Conservation (phyloP, 1,140 invertebrate species). For the Acromyrmex charruanus region DNA sequence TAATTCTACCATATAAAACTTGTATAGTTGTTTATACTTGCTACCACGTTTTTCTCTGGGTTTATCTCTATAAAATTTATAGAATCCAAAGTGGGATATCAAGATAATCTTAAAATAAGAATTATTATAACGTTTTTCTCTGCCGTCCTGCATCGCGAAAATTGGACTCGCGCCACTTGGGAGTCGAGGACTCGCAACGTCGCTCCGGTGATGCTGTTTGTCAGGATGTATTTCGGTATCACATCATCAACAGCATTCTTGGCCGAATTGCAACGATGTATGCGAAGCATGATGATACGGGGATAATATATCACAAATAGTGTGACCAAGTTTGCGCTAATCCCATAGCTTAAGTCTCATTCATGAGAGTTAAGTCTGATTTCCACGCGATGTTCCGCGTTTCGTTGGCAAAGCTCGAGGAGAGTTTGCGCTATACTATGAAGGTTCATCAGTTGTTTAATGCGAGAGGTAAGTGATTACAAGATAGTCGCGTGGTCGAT, state of each 20-base stretch:
- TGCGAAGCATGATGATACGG: not conserved
- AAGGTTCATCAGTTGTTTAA: not conserved
- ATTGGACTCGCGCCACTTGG: conserved; percentile 40
- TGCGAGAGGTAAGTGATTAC: not conserved
- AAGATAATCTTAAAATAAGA: not conserved
- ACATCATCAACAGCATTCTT: conserved; percentile 41
- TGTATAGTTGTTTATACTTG: too few relatives aligned
- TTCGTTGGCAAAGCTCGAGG: not conserved
- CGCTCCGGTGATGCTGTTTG: conserved; percentile 26
- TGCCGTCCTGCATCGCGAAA: not conserved
- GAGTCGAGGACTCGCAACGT: conserved; percentile 3
- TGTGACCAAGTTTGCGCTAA: conserved; percentile 22
- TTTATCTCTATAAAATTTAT: too few relatives aligned
- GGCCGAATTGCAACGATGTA: conserved; percentile 39
- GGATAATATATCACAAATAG: conserved; percentile 7
- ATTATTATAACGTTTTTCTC: not conserved
- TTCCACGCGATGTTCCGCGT: not conserved
- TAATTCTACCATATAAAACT: too few relatives aligned
- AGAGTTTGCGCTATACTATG: not conserved
- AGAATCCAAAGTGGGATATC: not conserved
- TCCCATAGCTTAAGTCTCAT: not conserved
- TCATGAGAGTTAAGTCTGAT: conserved; percentile 16
- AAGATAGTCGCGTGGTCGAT: conserved; percentile 13
- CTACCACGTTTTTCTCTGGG: too few relatives aligned
- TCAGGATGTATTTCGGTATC: conserved; percentile 48